Evolutionary conservation across 2,888 invertebrate genomes (phyloP).

Genomic region (Pemphredon lugubris): DNA sequence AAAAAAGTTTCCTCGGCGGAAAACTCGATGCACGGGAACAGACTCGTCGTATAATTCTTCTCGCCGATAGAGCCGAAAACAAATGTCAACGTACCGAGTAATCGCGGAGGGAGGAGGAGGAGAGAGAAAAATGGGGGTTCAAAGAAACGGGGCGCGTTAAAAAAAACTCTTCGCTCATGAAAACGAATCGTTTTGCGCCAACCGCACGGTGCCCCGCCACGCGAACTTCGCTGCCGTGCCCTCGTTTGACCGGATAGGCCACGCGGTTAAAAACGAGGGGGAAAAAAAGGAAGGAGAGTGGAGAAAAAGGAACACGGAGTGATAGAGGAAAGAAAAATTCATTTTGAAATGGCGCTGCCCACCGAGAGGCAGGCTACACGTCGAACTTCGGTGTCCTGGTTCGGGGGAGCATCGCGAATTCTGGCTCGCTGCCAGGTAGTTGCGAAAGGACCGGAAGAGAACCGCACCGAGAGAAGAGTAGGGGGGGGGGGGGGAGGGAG

Average conservation of each 20-base stretch:
- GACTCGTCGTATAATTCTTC: no score
- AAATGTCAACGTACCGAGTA: no score
- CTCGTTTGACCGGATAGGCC: slow-evolving; percentile 53
- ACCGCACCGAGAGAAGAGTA: slow-evolving; percentile 18
- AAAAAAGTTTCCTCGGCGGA: no score
- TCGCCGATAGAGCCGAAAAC: no score
- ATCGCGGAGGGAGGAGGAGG: no score
- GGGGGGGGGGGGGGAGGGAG: slow-evolving; percentile 7
- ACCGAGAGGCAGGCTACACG: slow-evolving; percentile 53
- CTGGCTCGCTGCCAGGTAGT: slow-evolving; percentile 67
- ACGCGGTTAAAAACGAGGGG: slow-evolving; percentile 39
- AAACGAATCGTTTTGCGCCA: slow-evolving; percentile 49
- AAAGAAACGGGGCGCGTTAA: slow-evolving; percentile 1
- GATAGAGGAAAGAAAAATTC: slow-evolving; percentile 58
- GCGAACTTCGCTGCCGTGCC: slow-evolving; percentile 45
- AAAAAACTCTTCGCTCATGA: slow-evolving; percentile 24
- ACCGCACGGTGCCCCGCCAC: slow-evolving; percentile 41
- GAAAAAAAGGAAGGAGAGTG: slow-evolving; percentile 5
- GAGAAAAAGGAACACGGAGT: slow-evolving; percentile 27
- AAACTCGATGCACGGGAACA: no score
- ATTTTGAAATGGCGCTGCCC: slow-evolving; percentile 66
- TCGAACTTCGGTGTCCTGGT: slow-evolving; percentile 64
- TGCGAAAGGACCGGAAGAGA: slow-evolving; percentile 64
- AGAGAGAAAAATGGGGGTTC: no score
- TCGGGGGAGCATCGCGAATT: slow-evolving; percentile 62